Evolutionary conservation across 2,888 invertebrate species (phyloP).

Genomic region (Homarus gammarus): DNA sequence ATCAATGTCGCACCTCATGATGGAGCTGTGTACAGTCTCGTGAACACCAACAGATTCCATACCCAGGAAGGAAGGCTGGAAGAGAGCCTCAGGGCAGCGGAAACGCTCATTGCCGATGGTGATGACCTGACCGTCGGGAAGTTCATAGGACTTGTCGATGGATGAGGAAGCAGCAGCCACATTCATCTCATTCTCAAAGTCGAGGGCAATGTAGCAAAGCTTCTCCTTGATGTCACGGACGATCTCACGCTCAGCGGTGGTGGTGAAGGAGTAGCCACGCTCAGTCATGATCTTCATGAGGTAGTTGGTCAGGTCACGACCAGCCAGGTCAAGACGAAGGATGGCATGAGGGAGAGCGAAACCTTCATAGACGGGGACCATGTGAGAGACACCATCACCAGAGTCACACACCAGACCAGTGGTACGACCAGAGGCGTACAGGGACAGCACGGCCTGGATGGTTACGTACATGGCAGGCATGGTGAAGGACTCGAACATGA

Average conservation of each 20-base stretch:
- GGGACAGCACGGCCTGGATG: constrained; percentile 57
- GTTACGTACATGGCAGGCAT: constrained; percentile 60
- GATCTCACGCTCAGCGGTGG: constrained; percentile 67
- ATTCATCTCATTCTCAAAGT: constrained; percentile 80
- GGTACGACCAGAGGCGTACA: constrained; percentile 66
- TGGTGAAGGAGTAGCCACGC: constrained; percentile 65
- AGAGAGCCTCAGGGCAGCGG: constrained; percentile 84
- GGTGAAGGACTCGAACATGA: constrained; percentile 81
- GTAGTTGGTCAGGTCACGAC: constrained; percentile 82
- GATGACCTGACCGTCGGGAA: constrained; percentile 93
- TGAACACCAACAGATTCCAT: constrained; percentile 77
- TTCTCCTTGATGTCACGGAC: constrained; percentile 70
- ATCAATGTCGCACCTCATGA: constrained; percentile 79
- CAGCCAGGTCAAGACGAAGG: constrained; percentile 57
- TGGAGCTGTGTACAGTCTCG: constrained; percentile 84
- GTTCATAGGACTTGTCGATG: constrained; percentile 84
- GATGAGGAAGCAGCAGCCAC: constrained; percentile 85
- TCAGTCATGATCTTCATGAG: constrained; percentile 97
- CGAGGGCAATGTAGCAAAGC: constrained; percentile 64
- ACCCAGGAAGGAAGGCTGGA: constrained; percentile 83
- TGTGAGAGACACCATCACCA: constrained; percentile 61
- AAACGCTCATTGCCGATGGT: constrained; percentile 94
- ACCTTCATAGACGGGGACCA: constrained; percentile 62
- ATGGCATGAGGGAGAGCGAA: constrained; percentile 61
- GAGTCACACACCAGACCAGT: constrained; percentile 59